These are phyloP conservation scores for Leptodactylus fuscus DNA, from an alignment of 2,113 vertebrate species.

Conservation along the genomic window DNA sequence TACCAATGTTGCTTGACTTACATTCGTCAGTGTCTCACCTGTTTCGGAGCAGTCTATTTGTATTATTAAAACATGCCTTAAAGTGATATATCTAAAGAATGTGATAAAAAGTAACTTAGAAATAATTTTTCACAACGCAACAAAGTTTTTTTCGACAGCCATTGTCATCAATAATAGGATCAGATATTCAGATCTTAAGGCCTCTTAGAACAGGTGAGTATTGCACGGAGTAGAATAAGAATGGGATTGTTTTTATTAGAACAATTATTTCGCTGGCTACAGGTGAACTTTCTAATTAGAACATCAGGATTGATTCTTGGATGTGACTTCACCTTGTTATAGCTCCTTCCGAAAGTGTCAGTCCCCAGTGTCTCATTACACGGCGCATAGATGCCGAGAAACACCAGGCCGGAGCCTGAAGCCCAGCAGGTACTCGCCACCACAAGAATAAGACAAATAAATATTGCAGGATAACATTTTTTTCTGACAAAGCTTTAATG, in stretches of 20 bases:
- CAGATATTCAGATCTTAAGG: background rate
- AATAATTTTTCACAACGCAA: background rate
- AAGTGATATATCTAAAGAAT: background rate
- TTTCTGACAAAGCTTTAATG: background rate
- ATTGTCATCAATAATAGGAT: too few relatives aligned
- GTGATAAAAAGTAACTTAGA: background rate
- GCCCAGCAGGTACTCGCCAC: slow-evolving; percentile 18
- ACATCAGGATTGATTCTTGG: slow-evolving; percentile 16
- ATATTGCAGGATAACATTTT: background rate
- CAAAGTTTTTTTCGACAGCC: background rate
- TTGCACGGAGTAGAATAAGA: too few relatives aligned
- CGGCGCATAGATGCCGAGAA: background rate
- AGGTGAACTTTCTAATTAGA: slow-evolving; percentile 26
- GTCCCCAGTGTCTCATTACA: slow-evolving; percentile 40
- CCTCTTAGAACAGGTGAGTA: background rate
- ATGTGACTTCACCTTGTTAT: slow-evolving; percentile 13
- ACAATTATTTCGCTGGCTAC: background rate
- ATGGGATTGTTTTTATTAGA: background rate
- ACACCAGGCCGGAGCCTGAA: background rate
- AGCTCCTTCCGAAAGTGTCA: slow-evolving; percentile 17
- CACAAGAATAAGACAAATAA: slow-evolving; percentile 18
- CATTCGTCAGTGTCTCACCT: too few relatives aligned
- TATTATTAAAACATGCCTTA: background rate
- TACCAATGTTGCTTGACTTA: background rate
- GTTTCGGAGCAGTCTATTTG: background rate